Conservation (phyloP, 1,140 invertebrate species). For the Drosophila serrata region DNA sequence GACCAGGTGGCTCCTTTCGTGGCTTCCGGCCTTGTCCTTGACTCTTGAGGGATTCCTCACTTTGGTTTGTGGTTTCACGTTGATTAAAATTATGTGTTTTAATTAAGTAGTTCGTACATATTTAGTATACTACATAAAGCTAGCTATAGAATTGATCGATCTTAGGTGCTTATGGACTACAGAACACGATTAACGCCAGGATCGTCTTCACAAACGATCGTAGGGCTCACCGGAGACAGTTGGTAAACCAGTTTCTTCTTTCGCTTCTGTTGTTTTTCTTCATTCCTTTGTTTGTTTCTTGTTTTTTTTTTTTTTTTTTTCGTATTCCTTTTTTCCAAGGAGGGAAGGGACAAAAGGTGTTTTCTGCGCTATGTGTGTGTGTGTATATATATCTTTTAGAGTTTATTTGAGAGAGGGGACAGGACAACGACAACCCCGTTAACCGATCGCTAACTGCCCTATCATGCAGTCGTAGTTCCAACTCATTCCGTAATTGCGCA, state of each 20-base stretch:
- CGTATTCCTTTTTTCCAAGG: too few relatives aligned
- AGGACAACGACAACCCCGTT: slow-evolving; percentile 76
- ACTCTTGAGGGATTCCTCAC: slow-evolving; percentile 28
- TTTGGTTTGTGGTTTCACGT: slow-evolving; percentile 37
- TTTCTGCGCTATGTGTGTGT: slow-evolving; percentile 3
- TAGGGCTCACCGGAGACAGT: slow-evolving; percentile 47
- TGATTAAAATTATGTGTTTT: slow-evolving; percentile 62
- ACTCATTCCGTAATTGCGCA: slow-evolving; percentile 69
- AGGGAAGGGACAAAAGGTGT: slow-evolving; percentile 64
- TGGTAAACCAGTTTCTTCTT: slow-evolving; percentile 75
- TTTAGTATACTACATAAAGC: slow-evolving; percentile 34
- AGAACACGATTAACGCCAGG: slow-evolving; percentile 15
- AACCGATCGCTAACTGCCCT: slow-evolving; percentile 54
- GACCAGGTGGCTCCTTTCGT: slow-evolving; percentile 3
- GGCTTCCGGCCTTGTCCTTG: slow-evolving; percentile 39
- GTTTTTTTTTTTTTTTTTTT: slow-evolving; percentile 20
- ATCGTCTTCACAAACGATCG: slow-evolving; percentile 19
- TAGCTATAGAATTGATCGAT: slow-evolving; percentile 47
- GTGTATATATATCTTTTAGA: slow-evolving; percentile 29
- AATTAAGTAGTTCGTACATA: slow-evolving; percentile 46
- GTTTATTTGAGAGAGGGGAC: slow-evolving; percentile 27
- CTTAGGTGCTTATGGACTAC: slow-evolving; percentile 49
- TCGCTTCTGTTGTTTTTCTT: slow-evolving; percentile 40
- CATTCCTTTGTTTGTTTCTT: slow-evolving; percentile 54
- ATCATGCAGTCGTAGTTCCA: slow-evolving; percentile 24